Evolutionary conservation across 2,113 vertebrate species (phyloP).

Genomic region (Erinaceus europaeus): DNA sequence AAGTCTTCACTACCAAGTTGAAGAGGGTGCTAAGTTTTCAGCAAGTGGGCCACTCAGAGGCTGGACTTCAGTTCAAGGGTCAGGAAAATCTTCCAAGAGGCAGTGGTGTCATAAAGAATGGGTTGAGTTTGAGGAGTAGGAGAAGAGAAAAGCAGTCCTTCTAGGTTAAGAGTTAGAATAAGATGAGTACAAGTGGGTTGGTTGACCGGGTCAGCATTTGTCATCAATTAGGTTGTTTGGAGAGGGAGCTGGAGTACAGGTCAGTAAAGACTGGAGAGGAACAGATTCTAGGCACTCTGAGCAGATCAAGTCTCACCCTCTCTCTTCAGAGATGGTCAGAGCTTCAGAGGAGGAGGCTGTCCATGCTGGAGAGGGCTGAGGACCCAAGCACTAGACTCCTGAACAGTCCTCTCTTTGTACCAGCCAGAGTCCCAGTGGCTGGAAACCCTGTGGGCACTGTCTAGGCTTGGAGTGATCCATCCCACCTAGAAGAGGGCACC

Average conservation of each 20-base stretch:
- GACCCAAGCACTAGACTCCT: neutral
- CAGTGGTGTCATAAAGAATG: neutral
- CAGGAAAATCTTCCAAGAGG: neutral
- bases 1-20: neutral
- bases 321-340: neutral
- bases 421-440: neutral
- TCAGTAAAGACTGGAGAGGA: neutral
- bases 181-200: too few species aligned
- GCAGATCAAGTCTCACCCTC: neutral
- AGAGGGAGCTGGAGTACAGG: neutral
- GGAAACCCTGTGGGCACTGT: neutral
- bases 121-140: neutral
- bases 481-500: neutral
- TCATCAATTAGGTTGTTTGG: neutral
- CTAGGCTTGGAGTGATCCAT: neutral
- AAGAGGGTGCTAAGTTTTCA: neutral
- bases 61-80: neutral
- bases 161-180: too few species aligned
- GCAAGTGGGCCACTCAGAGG: neutral
- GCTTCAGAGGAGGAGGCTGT: neutral
- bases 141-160: neutral
- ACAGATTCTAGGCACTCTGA: neutral
- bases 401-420: neutral
- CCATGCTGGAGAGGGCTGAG: neutral
- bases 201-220: too few species aligned